These are phyloP conservation scores for Drosophila barbarae DNA, from an alignment of 2,888 invertebrate genomes.

Conservation along the genomic window DNA sequence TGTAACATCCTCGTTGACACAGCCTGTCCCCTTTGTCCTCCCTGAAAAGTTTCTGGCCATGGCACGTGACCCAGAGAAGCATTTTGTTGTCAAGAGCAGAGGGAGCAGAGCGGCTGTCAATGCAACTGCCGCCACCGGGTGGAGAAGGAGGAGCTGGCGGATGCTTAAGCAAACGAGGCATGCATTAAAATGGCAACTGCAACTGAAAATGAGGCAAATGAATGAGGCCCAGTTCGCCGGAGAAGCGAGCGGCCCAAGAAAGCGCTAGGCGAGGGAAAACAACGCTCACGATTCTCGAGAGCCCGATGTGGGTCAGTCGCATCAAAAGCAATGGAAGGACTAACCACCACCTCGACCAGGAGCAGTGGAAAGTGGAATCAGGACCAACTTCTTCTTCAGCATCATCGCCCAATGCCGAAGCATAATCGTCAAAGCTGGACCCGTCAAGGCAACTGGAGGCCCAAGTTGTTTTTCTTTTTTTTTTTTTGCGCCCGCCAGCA, in stretches of 20 bases:
- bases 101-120: conserved; percentile 41
- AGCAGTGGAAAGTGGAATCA: conserved; percentile 27
- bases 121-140: conserved; percentile 38
- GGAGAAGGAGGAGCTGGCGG: conserved; percentile 19
- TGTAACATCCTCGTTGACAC: conserved; percentile 31
- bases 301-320: conserved; percentile 72
- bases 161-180: conserved; percentile 52
- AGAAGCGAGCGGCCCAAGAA: conserved; percentile 43
- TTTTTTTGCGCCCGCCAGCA: conserved; percentile 53
- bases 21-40: conserved; percentile 16
- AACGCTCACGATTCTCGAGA: conserved; percentile 30
- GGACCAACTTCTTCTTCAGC: conserved; percentile 53
- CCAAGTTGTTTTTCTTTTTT: conserved; percentile 7
- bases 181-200: conserved; percentile 63
- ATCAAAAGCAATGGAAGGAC: conserved; percentile 63
- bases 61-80: conserved; percentile 43
- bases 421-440: conserved; percentile 57
- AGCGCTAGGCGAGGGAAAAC: conserved; percentile 21
- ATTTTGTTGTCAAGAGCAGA: conserved; percentile 23
- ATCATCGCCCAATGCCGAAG: conserved; percentile 46
- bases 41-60: conserved; percentile 45
- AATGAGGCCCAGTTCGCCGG: conserved; percentile 48
- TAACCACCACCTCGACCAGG: conserved; percentile 8
- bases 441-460: conserved; percentile 45
- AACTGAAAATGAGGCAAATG: conserved; percentile 70